Percentiles rank a stretch among this genome's conserved stretches.
These are phyloP conservation scores for Ivindomyrus marchei DNA, from an alignment of 2,113 vertebrate species.

Conservation along the genomic window DNA sequence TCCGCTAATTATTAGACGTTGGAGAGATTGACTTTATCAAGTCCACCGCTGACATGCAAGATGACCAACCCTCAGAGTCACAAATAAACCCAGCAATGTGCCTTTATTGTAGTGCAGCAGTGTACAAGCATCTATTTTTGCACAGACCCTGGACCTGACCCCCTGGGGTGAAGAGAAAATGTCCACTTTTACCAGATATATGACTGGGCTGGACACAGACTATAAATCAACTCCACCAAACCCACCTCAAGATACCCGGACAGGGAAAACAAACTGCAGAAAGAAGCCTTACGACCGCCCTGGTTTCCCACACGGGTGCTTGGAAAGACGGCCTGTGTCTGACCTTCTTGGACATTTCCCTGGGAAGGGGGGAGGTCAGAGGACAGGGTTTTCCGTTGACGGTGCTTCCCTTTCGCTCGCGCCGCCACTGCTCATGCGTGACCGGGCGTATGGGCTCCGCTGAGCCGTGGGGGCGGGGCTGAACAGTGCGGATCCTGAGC, in stretches of 20 bases:
- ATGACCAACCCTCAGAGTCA: not conserved
- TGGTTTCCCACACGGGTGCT: constrained; percentile 14
- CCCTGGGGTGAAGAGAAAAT: not conserved
- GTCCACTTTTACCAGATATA: not conserved
- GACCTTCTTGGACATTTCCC: constrained; percentile 5
- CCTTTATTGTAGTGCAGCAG: not conserved
- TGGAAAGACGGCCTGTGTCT: not conserved
- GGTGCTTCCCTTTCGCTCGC: not conserved
- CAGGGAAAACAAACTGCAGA: not conserved
- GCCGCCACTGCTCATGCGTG: not conserved
- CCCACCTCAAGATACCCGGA: not conserved
- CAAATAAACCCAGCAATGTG: not conserved
- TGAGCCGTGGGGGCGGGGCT: not conserved
- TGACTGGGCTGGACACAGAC: not conserved
- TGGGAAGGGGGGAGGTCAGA: not conserved
- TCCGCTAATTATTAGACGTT: not conserved
- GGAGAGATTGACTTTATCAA: not conserved
- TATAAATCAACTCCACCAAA: not conserved
- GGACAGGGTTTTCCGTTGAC: constrained; percentile 1
- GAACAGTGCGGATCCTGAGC: not conserved
- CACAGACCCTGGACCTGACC: not conserved
- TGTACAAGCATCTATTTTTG: not conserved
- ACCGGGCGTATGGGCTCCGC: not conserved
- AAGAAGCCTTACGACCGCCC: not conserved
- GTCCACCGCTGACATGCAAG: not conserved